These are phyloP conservation scores for Drosophila acutilabella DNA, from an alignment of 2,888 invertebrate genomes.

Conservation along the genomic window DNA sequence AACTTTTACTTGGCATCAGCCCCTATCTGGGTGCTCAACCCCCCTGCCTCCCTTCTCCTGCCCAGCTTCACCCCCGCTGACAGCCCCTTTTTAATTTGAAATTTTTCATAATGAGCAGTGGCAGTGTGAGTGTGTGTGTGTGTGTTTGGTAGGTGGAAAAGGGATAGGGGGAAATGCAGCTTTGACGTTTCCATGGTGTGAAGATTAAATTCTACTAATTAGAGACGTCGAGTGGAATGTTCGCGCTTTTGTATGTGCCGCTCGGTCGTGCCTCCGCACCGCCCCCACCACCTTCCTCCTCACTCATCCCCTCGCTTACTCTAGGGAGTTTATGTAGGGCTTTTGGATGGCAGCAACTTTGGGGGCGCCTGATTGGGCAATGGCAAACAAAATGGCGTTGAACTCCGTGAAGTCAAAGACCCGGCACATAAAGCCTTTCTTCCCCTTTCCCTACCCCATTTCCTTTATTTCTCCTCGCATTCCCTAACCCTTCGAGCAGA, in stretches of 20 bases:
- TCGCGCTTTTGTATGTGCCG: slow-evolving; percentile 64
- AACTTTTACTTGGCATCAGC: slow-evolving; percentile 69
- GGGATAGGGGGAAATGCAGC: slow-evolving; percentile 3
- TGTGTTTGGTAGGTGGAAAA: background rate
- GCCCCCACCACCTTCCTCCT: background rate
- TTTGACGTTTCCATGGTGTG: slow-evolving; percentile 80
- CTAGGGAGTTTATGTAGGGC: slow-evolving; percentile 1
- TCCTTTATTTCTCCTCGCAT: background rate
- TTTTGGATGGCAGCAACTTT: slow-evolving; percentile 37
- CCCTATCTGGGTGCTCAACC: background rate
- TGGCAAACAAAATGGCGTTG: slow-evolving; percentile 70
- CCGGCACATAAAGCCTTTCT: slow-evolving; percentile 14
- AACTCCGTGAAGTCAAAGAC: slow-evolving; percentile 61
- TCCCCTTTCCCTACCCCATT: background rate
- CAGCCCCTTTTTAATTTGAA: slow-evolving; percentile 78
- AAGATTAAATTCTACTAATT: slow-evolving; percentile 81
- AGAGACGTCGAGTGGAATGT: slow-evolving; percentile 81
- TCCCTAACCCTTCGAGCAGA: slow-evolving; percentile 20
- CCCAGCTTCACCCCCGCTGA: slow-evolving; percentile 31
- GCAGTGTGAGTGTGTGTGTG: background rate
- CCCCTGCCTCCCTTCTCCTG: background rate
- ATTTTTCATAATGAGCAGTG: slow-evolving; percentile 78
- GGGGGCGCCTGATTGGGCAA: slow-evolving; percentile 56
- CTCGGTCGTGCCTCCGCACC: background rate
- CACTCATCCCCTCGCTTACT: background rate